Conservation (phyloP, 2,113 vertebrate species). For the Heterotis niloticus region DNA sequence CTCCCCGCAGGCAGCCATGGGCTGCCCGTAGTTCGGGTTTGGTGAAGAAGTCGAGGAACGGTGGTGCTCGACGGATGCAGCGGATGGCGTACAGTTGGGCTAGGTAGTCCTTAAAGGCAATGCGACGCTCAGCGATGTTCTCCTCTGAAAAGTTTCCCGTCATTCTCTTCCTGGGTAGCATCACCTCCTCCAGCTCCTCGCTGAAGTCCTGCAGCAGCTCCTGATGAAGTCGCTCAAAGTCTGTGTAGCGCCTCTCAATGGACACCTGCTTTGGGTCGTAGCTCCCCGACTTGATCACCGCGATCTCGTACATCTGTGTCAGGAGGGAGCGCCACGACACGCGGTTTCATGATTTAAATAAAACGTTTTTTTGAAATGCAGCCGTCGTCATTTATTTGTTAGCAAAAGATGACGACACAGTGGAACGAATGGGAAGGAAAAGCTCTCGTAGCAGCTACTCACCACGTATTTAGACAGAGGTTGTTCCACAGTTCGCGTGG, state of each 20-base stretch:
- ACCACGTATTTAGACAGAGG: conserved; percentile 80
- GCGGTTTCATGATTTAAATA: not conserved
- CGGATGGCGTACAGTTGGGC: conserved; percentile 65
- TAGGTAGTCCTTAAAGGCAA: conserved; percentile 81
- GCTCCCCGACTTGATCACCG: conserved; percentile 83
- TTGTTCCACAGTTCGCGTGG: conserved; percentile 66
- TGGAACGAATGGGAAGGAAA: not conserved
- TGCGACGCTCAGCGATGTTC: conserved; percentile 71
- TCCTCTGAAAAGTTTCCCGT: conserved; percentile 75
- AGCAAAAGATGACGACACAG: not conserved
- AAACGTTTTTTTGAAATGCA: not conserved
- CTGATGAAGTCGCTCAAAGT: conserved; percentile 78
- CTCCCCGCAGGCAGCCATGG: conserved; percentile 74
- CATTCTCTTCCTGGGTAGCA: conserved; percentile 75
- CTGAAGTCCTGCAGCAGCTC: conserved; percentile 69
- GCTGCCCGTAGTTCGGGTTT: conserved; percentile 69
- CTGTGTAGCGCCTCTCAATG: conserved; percentile 81
- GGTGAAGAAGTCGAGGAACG: conserved; percentile 74
- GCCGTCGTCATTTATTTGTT: not conserved
- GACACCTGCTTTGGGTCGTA: conserved; percentile 74
- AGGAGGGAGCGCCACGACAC: not conserved
- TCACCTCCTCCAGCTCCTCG: conserved; percentile 83
- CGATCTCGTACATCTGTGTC: conserved; percentile 76
- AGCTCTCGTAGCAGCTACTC: conserved; percentile 41
- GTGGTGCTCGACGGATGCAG: conserved; percentile 64